Base-by-base conservation (phyloP, 2,113 vertebrate genomes). In the Amphiprion percula region DNA sequence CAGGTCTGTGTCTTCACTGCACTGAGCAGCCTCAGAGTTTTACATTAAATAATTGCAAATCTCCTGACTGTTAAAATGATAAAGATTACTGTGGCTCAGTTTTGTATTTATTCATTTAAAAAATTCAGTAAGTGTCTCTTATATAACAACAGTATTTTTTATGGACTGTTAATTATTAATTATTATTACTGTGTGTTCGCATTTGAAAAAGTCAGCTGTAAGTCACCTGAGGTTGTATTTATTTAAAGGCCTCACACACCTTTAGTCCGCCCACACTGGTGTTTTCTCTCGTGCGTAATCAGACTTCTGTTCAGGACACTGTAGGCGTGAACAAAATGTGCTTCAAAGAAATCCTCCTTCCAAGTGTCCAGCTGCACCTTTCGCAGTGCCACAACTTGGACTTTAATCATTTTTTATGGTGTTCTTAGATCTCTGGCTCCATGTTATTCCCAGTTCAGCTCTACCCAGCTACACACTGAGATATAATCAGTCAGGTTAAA, bases 371-470 rank as follows among this genome's bases (percentile, higher is more conserved):
- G 44, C 39, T 44, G 17, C n/a, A 67, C 44, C 30, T 11, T 44
- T 30, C 39, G 37, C 53, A 39, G 33, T 10, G 16, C 1, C 26
- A 58, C 30, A 60, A 33, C 58, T 68, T 65, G 17, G 58, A 64
- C 64, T 81, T 80, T 54, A 37, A 59, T 70, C 30, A 16, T 77
- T 12, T 67, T 78, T 68, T 53, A 49, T n/a, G 21, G 28, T n/a
- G 0, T 64, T 41, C 5, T 66, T 47, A 66, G 44, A 62, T 33
- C 39, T 10, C 16, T 49, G 11, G 56, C 62, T 47, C 69, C 11
- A 47, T 66, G 53, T 39, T 28, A 56, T 17, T 0, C 17, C 39
- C 23, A 30, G 10, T 3, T 10, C 37, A 24, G 11, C 58, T 73
- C 47, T 0, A 6, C 12, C 49, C 44, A 66, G 2, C 9, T 0